Evolutionary conservation across 2,113 vertebrate species (phyloP), one percentile per base, ranked within the genome.

Genomic region (Phyllopteryx taeniolatus): DNA sequence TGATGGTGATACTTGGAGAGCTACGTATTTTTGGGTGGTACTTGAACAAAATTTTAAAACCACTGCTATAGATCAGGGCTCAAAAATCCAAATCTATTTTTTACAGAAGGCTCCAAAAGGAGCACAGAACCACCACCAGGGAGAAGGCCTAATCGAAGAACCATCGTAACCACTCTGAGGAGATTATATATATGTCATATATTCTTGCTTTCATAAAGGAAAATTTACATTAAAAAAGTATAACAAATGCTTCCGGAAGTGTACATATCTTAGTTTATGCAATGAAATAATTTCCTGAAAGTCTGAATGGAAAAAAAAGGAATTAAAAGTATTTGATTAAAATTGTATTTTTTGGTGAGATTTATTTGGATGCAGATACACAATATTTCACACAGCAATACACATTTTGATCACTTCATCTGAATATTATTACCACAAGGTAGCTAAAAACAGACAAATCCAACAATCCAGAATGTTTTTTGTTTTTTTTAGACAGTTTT

Each of bases 81-180:
- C 20, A 22, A 56, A 11, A 11, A 39, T 39, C 8, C 8, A 8
- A 19, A 39, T 70, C 46, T 68, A 19, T 68, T 20, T 57, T 61
- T 71, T 63, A 78, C 80, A 87, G 85, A 72, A 77, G 13, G 66
- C 7, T 27, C 64, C 9, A 20, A 72, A 70, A 59, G 76, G 1
- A 51, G 74, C 79, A 49, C 62, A 81, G 39, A 85, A 77, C 47
- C 53, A 67, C 9, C 61, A 64, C 11, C 77, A 76, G 43, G 61
- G 62, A 70, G 64, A 47, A 60, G 27, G 59, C n/a, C 33, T 60
- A 27, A 69, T 60, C 17, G n/a, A 69, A 31, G 70, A 73, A 49
- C 54, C 51, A 10, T 47, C 51, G 62, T 20, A 39, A 47, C 33
- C 59, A 22, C n/a, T 22, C 51, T n/a, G 49, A 39, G 27, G 75